Percentiles rank a stretch among this genome's conserved stretches.
phyloP scores from a whole-genome alignment of 1,140 invertebrate species.

The Lordiphosa stackelbergi region DNA sequence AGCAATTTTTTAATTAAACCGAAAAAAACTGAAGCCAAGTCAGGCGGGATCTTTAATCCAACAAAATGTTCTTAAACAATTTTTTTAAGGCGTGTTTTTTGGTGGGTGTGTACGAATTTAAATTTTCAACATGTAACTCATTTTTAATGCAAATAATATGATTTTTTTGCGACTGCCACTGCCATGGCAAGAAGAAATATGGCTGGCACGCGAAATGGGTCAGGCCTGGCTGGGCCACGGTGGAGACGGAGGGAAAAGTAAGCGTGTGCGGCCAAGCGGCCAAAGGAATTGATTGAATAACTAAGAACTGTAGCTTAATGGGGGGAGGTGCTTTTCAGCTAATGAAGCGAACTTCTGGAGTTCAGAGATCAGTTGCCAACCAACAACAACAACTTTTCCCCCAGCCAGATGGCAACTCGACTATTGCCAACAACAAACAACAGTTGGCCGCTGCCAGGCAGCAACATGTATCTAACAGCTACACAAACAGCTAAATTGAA shows the following conservation, averaged over 20 bases:
- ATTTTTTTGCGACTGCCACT: slow-evolving; percentile 27
- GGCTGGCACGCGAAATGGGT: slow-evolving; percentile 57
- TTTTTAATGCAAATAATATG: slow-evolving; percentile 72
- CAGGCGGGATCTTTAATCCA: slow-evolving; percentile 1
- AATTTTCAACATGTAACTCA: slow-evolving; percentile 73
- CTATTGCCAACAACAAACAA: slow-evolving; percentile 23
- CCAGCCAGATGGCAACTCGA: slow-evolving; percentile 31
- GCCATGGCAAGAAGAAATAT: slow-evolving; percentile 24
- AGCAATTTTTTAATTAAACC: slow-evolving; percentile 9
- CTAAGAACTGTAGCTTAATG: slow-evolving; percentile 23
- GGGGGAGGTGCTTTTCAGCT: slow-evolving; percentile 19
- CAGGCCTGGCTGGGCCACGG: slow-evolving; percentile 24
- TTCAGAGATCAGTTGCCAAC: slow-evolving; percentile 17
- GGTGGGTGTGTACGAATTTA: slow-evolving; percentile 69
- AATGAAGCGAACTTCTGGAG: slow-evolving; percentile 34
- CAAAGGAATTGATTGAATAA: slow-evolving; percentile 46
- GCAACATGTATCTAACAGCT: slow-evolving; percentile 29
- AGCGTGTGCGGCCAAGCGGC: slow-evolving; percentile 34
- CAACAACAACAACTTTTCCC: slow-evolving; percentile 1
- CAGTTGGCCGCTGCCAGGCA: slow-evolving; percentile 48
- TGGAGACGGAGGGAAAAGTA: slow-evolving; percentile 29
- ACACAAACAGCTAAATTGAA: slow-evolving; percentile 46
- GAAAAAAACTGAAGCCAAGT: slow-evolving; percentile 5
- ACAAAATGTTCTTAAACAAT: slow-evolving; percentile 43
- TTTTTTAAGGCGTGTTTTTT: slow-evolving; percentile 49